Conservation (phyloP, 2,113 vertebrate genomes). For the Misgurnus anguillicaudatus region DNA sequence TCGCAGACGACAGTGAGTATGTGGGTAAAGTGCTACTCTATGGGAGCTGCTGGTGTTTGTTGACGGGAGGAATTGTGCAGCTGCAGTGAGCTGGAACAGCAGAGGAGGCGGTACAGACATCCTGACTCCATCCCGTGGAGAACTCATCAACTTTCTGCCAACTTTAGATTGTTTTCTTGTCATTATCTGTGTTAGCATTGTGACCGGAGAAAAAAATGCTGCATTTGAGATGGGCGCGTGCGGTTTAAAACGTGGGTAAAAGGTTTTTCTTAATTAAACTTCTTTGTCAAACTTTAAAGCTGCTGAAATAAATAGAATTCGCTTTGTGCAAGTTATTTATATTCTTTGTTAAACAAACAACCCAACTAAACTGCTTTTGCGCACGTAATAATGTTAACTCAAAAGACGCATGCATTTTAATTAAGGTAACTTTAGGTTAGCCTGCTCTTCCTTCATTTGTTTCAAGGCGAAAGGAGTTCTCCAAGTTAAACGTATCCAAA, state of each 20-base stretch:
- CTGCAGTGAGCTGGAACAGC: slow-evolving; percentile 79
- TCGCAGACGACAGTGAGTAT: neutral
- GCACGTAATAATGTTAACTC: neutral
- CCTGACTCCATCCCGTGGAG: slow-evolving; percentile 83
- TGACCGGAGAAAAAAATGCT: slow-evolving; percentile 69
- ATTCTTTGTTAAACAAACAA: no score
- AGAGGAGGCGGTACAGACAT: slow-evolving; percentile 81
- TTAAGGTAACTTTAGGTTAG: slow-evolving; percentile 6
- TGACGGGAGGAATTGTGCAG: slow-evolving; percentile 75
- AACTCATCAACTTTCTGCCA: slow-evolving; percentile 78
- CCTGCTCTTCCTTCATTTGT: slow-evolving; percentile 54
- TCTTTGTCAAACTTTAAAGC: neutral
- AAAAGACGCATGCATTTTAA: neutral
- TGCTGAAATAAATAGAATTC: no score
- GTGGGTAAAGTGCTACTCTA: slow-evolving; percentile 6
- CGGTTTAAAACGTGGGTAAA: neutral
- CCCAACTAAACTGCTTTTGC: neutral
- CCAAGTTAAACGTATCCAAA: slow-evolving; percentile 63
- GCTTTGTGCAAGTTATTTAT: no score
- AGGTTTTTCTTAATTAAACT: neutral
- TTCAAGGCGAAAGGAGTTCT: slow-evolving; percentile 45
- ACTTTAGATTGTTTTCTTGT: slow-evolving; percentile 79
- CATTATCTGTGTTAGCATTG: slow-evolving; percentile 77
- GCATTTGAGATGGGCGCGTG: neutral
- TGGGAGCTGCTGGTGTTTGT: slow-evolving; percentile 38